Conservation (phyloP, 2,888 invertebrate genomes). For the Synanthedon andrenaeformis region DNA sequence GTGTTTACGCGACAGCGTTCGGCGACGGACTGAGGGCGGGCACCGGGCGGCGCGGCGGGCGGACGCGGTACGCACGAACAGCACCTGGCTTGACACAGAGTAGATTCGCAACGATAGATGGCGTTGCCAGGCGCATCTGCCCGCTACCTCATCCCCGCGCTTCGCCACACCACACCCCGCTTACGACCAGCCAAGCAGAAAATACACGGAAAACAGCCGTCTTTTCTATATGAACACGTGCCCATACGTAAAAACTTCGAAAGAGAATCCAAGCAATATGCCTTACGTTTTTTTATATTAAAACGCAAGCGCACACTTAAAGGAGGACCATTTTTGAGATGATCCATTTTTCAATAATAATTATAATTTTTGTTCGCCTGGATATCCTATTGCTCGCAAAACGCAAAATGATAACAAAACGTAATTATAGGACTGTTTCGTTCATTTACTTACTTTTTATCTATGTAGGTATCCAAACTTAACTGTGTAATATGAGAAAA, state of each 20-base stretch:
- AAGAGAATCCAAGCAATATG: conserved; percentile 13
- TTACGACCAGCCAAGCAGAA: conserved; percentile 48
- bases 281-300: background rate
- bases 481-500: no score
- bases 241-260: conserved; percentile 51
- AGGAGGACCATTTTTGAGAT: background rate
- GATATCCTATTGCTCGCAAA: no score
- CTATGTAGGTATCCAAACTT: no score
- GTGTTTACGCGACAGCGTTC: conserved; percentile 57
- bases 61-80: conserved; percentile 55
- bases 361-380: no score
- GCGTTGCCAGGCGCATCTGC: conserved; percentile 68
- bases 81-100: conserved; percentile 32
- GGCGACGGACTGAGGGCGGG: conserved; percentile 66
- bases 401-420: no score
- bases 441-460: no score
- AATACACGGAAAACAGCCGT: conserved; percentile 63
- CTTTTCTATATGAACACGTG: conserved; percentile 57
- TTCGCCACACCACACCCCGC: conserved; percentile 15
- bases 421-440: no score
- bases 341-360: no score
- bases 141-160: conserved; percentile 25
- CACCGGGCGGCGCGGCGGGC: conserved; percentile 22
- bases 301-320: background rate
- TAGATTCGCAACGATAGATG: conserved; percentile 52